Base-by-base conservation (phyloP, 2,888 invertebrate species). In the Trichopoda pennipes region DNA sequence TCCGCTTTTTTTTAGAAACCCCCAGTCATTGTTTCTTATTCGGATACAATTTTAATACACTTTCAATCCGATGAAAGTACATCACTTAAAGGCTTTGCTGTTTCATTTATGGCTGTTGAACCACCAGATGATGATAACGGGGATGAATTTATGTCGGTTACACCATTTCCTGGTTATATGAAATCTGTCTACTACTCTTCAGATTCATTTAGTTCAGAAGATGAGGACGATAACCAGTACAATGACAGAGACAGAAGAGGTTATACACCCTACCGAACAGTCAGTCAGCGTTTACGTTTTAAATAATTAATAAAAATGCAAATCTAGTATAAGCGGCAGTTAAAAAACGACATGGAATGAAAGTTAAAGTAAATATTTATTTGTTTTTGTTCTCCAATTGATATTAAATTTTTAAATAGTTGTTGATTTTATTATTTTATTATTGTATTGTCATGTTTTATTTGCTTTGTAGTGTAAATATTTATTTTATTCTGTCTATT, bases 61-160 rank as follows among this genome's bases (percentile, higher is more conserved):
- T 99, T 99, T 92, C 94, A 95, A 77, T 95, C 97, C 0, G 99
- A 99, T 88, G 97, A 97, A 89, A 96, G 97, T 1, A 94, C 97
- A 85, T 95, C 96, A 35, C 94, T 95, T 90, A 97, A 97, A 91
- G 99, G 99, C 6, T 99, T 99, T 91, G 96, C 96, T 4, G 96
- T 97, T 0, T 95, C 96, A 0, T 98, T 97, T 90, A 94, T 95
- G 44, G 94, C 95, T 0, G 93, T 94, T 16, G 94, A 94, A 81
- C 92, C 92, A 0, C 92, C 92, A 35, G 93, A 93, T 58, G 90
- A 90, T 28, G 87, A 88, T 23, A 86, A 84, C 7, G 86, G 87
- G 9, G 88, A 89, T 81, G 90, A 89, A 32, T 85, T 86, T 58
- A 90, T 90, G 78, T 85, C 88, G 1, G 87, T 86, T 0, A 91